Base-by-base conservation (phyloP, 1,140 invertebrate species). In the Neelides sp. region DNA sequence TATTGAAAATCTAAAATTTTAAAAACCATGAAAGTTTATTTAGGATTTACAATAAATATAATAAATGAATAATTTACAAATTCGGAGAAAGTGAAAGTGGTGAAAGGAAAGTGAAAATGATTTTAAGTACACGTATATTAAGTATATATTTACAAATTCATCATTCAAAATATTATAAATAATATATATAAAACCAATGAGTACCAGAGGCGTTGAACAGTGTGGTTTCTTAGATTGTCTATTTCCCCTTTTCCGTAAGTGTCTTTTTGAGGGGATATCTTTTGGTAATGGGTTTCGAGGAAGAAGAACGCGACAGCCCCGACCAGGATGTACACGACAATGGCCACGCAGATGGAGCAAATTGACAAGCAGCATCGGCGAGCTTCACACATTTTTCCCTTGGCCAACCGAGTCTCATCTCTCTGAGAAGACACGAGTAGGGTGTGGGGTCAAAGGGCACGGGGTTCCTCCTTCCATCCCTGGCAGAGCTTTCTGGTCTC, bases 221-320 rank as follows among this genome's bases (percentile, higher is more conserved):
- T 60, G 28, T 19, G 23, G 39, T 60, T 60, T 26, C 58, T 30
- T n/a, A 58, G 39, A 48, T 19, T 43, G 37, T 60, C 58, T 43
- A 60, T 30, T 19, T 60, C 58, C 27, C 41, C 40, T 20, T 35
- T 30, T 32, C 50, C 49, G 19, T 52, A 32, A 45, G 48, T 54
- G 36, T 49, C 46, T 49, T 50, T 67, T 34, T 28, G 30, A 23
- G 36, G 24, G 20, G 54, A 26, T 22, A 52, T 48, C 30, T 47
- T 45, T 37, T 58, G 58, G 23, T 60, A 55, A 42, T 65, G 61
- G 34, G 65, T 69, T 61, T 76, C 75, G 10, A 76, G 63, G 32
- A 70, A 66, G 49, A 71, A 66, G 62, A 79, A 79, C n/a, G 77
- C 68, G 51, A 78, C 71, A 1, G 76, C 78, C 1, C 77, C 77